Percentiles rank a stretch among this genome's conserved stretches.
Conservation (phyloP, 2,888 invertebrate genomes). For the Corythucha ciliata region DNA sequence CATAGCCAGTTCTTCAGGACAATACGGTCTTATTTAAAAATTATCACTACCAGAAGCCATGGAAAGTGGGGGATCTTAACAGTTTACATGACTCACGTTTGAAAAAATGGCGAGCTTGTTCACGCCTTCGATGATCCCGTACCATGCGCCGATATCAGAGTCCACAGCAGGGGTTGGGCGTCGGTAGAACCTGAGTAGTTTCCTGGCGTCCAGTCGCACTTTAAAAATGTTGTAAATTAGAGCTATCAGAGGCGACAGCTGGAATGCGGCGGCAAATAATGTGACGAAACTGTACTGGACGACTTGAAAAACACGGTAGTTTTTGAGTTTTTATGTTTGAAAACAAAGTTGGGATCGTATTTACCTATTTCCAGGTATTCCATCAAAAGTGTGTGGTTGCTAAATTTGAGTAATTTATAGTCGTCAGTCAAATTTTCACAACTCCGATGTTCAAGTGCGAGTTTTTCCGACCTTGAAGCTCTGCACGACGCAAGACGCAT, state of each 20-base stretch:
- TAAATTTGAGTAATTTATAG: constrained; percentile 75
- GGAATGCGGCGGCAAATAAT: constrained; percentile 95
- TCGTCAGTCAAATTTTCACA: constrained; percentile 73
- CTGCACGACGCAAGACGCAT: no score
- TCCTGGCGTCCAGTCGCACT: constrained; percentile 88
- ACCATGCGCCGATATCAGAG: constrained; percentile 90
- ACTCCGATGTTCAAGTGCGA: constrained; percentile 10
- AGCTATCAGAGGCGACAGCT: constrained; percentile 90
- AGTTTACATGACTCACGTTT: constrained; percentile 86
- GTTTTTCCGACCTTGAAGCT: no score
- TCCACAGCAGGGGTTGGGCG: constrained; percentile 84
- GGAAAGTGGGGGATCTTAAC: no score
- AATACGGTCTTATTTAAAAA: no score
- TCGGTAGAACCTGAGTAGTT: constrained; percentile 64
- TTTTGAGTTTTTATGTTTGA: neutral
- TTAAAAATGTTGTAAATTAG: constrained; percentile 90
- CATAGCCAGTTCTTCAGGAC: no score
- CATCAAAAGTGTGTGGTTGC: constrained; percentile 79
- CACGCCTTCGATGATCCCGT: constrained; percentile 81
- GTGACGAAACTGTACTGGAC: constrained; percentile 97
- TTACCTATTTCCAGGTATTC: constrained; percentile 97
- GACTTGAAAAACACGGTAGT: constrained; percentile 47
- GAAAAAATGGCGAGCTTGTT: constrained; percentile 88
- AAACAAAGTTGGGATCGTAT: constrained; percentile 13
- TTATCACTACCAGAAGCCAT: no score